These are phyloP conservation scores for Psittacula cyanocephala DNA, from an alignment of 2,113 vertebrate genomes.

Conservation along the genomic window DNA sequence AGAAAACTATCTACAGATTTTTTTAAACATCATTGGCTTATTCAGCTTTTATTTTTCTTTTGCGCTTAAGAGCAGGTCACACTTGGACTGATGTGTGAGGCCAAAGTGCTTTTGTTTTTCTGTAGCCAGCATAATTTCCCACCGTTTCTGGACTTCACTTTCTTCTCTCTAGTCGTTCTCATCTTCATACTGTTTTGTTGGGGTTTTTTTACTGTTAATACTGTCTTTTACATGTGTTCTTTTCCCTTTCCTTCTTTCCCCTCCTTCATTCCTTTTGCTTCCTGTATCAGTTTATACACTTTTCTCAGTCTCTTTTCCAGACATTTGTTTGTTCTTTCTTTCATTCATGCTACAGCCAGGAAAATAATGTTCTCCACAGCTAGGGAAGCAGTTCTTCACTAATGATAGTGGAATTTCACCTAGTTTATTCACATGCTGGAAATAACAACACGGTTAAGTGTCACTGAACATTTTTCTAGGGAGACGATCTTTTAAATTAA, in stretches of 20 bases:
- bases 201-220: not conserved
- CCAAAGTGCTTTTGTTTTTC: not conserved
- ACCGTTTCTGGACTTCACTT: not conserved
- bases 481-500: not conserved
- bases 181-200: not conserved
- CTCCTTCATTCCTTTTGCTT: not conserved
- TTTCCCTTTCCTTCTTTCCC: not conserved
- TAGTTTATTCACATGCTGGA: not conserved
- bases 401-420: not conserved
- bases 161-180: not conserved
- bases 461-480: not conserved
- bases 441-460: not conserved
- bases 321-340: not conserved
- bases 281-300: not conserved
- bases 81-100: not conserved
- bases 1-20: not conserved
- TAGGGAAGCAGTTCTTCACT: not conserved
- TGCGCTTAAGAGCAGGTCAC: not conserved
- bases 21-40: not conserved
- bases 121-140: not conserved
- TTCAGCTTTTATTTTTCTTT: not conserved
- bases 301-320: not conserved
- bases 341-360: not conserved
- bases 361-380: not conserved
- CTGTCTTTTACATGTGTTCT: not conserved